Base-by-base conservation (phyloP, 2,797 vertebrate genomes). In the Sebastes iracundus region DNA sequence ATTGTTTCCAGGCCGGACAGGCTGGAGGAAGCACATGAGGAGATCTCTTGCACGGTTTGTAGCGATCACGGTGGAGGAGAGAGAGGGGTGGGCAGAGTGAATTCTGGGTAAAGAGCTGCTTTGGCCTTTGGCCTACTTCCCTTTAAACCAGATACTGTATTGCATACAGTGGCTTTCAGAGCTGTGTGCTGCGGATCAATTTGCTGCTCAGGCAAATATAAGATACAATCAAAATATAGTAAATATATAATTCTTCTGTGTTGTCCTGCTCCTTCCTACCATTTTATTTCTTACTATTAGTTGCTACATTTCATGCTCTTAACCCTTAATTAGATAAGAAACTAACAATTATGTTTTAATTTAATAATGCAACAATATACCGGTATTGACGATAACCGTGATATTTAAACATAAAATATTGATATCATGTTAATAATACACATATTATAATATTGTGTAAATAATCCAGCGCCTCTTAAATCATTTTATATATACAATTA, bases 111-210 rank as follows among this genome's bases (percentile, higher is more conserved):
- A 59, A 82, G 65, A 22, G 65, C 55, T 22, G 27, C 30, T 56
- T 46, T 78, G 23, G n/a, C 73, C 82, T 87, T 82, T 85, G 70
- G n/a, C 79, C 81, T 74, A 83, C 60, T 86, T 83, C 55, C n/a
- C 25, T 77, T 82, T 27, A 20, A 63, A 18, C 18, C 49, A 55
- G 55, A 16, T 30, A 13, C 13, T 42, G 38, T 14, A 42, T 42
- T 59, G 16, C 13, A 53, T 13, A 28, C 32, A 23, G 28, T 28
- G 12, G 42, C 68, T 32, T 72, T 62, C 9, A n/a, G 59, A 30
- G 18, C 2, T 35, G 5, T 62, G 35, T 32, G 59, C 23, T 23
- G 20, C 33, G 1, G 5, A 35, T 49, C 10, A 35, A 3, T 49
- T 58, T 42, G 3, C 28, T 62, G 27, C 49, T 70, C 27, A 66